Percentiles rank a stretch among this genome's conserved stretches.
Evolutionary conservation across 2,888 invertebrate genomes (phyloP).

Genomic region (Eilema depressum): DNA sequence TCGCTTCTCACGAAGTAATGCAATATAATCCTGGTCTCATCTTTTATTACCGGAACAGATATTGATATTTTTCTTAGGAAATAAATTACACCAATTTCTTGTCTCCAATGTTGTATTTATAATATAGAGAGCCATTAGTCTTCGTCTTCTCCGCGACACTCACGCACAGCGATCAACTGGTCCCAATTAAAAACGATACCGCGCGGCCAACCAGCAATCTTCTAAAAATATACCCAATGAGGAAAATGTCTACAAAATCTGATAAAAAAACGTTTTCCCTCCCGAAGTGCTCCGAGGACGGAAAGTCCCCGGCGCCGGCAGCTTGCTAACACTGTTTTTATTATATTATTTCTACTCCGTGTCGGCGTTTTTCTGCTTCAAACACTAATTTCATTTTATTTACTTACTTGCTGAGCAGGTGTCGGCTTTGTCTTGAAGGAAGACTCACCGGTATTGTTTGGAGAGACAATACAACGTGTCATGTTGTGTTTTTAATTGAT

Average conservation of each 20-base stretch:
- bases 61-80: not conserved
- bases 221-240: constrained; percentile 32
- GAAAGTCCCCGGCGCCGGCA: constrained; percentile 8
- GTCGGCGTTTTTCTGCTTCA: not conserved
- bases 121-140: not conserved
- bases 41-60: too few relatives aligned
- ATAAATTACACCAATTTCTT: not conserved
- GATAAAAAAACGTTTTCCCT: constrained; percentile 21
- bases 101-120: not conserved
- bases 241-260: constrained; percentile 34
- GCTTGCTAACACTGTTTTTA: constrained; percentile 21
- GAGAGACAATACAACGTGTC: not conserved
- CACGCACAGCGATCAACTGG: constrained; percentile 11
- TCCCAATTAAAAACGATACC: constrained; percentile 39
- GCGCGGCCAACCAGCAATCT: constrained; percentile 26
- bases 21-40: not conserved
- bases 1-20: not conserved
- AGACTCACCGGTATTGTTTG: not conserved
- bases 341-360: constrained; percentile 9
- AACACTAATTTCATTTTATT: constrained; percentile 8
- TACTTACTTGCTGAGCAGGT: not conserved
- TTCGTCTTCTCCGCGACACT: constrained; percentile 6
- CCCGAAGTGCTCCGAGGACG: not conserved
- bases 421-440: not conserved
- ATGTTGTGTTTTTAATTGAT: not conserved